Evolutionary conservation across 1,140 invertebrate species (phyloP), one percentile per base, ranked within the genome.

Genomic region (Probaryconus sp.): DNA sequence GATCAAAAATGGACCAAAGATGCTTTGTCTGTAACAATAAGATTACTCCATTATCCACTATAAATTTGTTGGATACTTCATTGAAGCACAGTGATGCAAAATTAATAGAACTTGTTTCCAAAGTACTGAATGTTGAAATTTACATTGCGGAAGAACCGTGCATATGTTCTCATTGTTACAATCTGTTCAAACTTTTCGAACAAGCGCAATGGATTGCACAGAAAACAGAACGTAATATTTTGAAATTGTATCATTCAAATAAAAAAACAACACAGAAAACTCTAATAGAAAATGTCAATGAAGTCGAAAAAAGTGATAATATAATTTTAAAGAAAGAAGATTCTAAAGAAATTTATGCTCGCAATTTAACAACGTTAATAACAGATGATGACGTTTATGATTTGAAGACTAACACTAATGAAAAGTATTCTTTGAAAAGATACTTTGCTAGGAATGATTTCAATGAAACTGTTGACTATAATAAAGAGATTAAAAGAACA

Each of bases 171-270:
- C 70, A 70, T 72, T 86, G 83, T 53, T 81, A 82, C 26, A 77
- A 75, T 56, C 51, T 85, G 2, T 85, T 85, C 42, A 69, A 81
- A 74, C 77, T 81, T 56, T 75, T 84, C n/a, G 81, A 85, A 28
- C 77, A 85, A 63, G 80, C 84, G 0, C 80, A 83, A 28, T 80
- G 77, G 58, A 85, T 76, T 14, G 81, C 77, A 10, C 45, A 73
- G 28, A 84, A 78, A 28, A 79, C 82, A 40, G 68, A 75, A 42
- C 55, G 56, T 43, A 81, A 85, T 58, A 86, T 86, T 60, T 61
- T 81, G 0, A 80, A 78, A 33, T 55, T 71, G 38, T 84, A 83
- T 43, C 2, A 58, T 7, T 48, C 61, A 4, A 77, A 48, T 5
- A 16, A 13, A 40, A 16, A 6, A 16, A 0, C 31, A 2, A 3